phyloP scores from a whole-genome alignment of 2,113 vertebrate genomes.

The Pholis gunnellus region DNA sequence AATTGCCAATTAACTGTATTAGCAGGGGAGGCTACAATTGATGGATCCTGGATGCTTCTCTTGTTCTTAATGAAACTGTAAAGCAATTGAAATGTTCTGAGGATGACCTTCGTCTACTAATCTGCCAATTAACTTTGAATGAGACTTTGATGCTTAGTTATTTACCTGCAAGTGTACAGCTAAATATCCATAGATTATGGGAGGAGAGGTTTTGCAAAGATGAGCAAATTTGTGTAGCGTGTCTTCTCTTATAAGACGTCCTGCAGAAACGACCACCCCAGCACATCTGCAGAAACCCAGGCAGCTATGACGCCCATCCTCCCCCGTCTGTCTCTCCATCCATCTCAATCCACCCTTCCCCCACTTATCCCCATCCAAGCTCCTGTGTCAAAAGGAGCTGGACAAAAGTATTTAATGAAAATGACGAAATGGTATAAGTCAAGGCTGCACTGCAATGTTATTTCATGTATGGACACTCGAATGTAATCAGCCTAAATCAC shows the following conservation, averaged over 20 bases:
- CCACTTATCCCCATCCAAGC: conserved; percentile 2
- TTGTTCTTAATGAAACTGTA: conserved; percentile 66
- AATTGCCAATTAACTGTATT: conserved; percentile 81
- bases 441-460: not conserved
- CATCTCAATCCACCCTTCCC: conserved; percentile 33
- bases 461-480: not conserved
- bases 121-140: conserved; percentile 77
- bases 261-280: conserved; percentile 11
- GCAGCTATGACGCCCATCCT: conserved; percentile 28
- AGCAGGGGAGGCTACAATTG: conserved; percentile 72
- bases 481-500: not conserved
- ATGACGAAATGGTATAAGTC: not conserved
- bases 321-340: conserved; percentile 42
- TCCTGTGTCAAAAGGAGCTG: conserved; percentile 1
- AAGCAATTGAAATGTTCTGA: conserved; percentile 54
- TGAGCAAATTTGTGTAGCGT: conserved; percentile 48
- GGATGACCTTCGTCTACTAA: conserved; percentile 72
- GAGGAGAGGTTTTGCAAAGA: conserved; percentile 45
- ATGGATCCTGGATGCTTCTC: conserved; percentile 71
- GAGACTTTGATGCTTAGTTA: conserved; percentile 63
- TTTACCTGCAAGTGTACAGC: conserved; percentile 60
- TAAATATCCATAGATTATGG: conserved; percentile 38
- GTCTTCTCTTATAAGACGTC: conserved; percentile 34
- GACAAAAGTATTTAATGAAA: not conserved
- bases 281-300: conserved; percentile 8